Percentiles rank a stretch among this genome's conserved stretches.
Evolutionary conservation across 2,113 vertebrate species (phyloP).

Genomic region (Poecilia latipinna): DNA sequence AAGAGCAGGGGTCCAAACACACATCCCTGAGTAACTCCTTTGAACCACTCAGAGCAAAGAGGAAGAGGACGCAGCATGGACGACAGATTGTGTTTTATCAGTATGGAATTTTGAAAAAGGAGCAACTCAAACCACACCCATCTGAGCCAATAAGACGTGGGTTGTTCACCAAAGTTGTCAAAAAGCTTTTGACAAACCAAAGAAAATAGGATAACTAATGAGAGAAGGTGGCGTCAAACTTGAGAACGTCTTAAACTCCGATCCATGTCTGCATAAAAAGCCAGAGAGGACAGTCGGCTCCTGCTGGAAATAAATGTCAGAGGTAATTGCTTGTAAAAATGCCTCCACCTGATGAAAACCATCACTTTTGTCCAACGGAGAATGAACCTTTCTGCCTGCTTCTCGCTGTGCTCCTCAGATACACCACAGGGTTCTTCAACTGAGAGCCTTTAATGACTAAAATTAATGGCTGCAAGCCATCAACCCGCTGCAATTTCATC

Average conservation of each 20-base stretch:
- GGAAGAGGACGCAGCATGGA: too few relatives aligned
- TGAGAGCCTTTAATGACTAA: conserved; percentile 45
- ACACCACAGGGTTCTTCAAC: conserved; percentile 13
- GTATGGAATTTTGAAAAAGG: too few relatives aligned
- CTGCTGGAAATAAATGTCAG: conserved; percentile 34
- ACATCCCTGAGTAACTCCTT: not conserved
- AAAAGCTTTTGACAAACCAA: not conserved
- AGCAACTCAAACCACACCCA: not conserved
- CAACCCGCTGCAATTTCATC: conserved; percentile 19
- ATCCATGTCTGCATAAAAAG: not conserved
- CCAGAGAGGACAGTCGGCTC: not conserved
- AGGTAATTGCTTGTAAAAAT: conserved; percentile 47
- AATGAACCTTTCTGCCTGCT: not conserved
- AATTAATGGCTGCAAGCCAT: conserved; percentile 49
- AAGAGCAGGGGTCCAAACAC: not conserved
- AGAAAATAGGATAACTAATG: not conserved
- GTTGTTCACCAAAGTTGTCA: too few relatives aligned
- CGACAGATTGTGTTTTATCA: too few relatives aligned
- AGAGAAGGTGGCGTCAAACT: not conserved
- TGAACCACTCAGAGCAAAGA: not conserved
- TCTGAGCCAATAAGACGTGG: not conserved
- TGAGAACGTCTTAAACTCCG: not conserved
- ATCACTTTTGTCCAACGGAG: conserved; percentile 26
- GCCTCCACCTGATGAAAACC: conserved; percentile 43
- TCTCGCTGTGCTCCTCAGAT: conserved; percentile 28